Conservation (phyloP, 1,140 invertebrate genomes). For the Lepidostoma basale region DNA sequence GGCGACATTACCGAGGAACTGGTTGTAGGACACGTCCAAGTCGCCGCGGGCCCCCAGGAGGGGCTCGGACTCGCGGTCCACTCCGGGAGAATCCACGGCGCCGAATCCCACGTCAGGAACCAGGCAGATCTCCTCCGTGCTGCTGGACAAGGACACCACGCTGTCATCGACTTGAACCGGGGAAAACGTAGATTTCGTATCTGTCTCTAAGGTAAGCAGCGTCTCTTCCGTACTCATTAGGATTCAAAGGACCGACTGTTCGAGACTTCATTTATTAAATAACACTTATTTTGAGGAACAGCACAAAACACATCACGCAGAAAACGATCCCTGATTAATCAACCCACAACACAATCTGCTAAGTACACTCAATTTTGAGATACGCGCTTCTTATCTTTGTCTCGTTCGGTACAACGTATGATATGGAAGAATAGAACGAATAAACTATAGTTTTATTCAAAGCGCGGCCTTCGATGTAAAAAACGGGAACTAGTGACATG, state of each 20-base stretch:
- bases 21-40: constrained; percentile 76
- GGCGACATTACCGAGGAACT: constrained; percentile 75
- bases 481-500: neutral
- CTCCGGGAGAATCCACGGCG: constrained; percentile 75
- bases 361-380: neutral
- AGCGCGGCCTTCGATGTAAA: neutral
- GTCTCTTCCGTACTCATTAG: constrained; percentile 64
- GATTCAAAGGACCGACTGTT: constrained; percentile 54
- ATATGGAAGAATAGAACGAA: neutral
- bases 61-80: constrained; percentile 87
- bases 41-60: constrained; percentile 83
- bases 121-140: constrained; percentile 69
- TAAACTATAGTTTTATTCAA: neutral
- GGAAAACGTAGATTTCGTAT: constrained; percentile 54
- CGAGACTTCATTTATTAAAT: constrained; percentile 60
- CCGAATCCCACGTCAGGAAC: constrained; percentile 69
- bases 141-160: constrained; percentile 60
- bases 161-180: constrained; percentile 57
- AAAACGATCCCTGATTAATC: constrained; percentile 23
- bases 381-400: constrained; percentile 12
- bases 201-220: constrained; percentile 62
- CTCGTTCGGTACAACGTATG: neutral
- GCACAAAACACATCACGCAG: constrained; percentile 31
- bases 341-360: constrained; percentile 28
- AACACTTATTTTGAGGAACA: constrained; percentile 38